A percentile compares a stretch with the other conserved stretches of the same genome.
phyloP scores from a whole-genome alignment of 2,797 vertebrate species.

The Taenioides sp. region DNA sequence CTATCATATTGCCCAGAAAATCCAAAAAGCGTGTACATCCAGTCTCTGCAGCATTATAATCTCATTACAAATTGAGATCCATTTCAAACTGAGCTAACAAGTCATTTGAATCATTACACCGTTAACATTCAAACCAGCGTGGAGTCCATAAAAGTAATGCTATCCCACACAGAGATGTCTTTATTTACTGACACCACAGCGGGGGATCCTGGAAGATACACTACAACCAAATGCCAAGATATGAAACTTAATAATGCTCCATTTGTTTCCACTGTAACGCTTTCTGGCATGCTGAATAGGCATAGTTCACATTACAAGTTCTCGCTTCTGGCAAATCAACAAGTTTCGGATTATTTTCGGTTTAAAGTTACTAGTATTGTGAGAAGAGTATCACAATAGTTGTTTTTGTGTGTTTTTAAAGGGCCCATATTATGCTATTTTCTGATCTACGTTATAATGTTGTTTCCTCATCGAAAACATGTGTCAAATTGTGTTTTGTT shows the following conservation, averaged over 20 bases:
- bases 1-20: not conserved
- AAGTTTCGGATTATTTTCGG: not conserved
- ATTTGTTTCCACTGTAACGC: not conserved
- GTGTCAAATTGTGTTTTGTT: no score
- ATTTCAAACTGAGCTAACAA: not conserved
- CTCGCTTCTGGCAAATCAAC: slow-evolving; percentile 3
- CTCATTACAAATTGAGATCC: not conserved
- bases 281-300: not conserved
- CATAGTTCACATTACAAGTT: not conserved
- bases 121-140: not conserved
- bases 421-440: no score
- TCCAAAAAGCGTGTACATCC: no score
- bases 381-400: not conserved
- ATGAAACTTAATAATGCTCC: not conserved
- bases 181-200: slow-evolving; percentile 13
- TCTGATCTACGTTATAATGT: no score
- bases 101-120: slow-evolving; percentile 1
- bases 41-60: not conserved
- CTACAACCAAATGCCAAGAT: not conserved
- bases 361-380: slow-evolving; percentile 1
- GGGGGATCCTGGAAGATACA: not conserved
- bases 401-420: no score
- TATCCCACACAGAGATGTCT: not conserved
- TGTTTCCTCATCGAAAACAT: no score
- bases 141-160: not conserved